Evolutionary conservation across 2,888 invertebrate genomes (phyloP).

Genomic region (Eurois occulta): DNA sequence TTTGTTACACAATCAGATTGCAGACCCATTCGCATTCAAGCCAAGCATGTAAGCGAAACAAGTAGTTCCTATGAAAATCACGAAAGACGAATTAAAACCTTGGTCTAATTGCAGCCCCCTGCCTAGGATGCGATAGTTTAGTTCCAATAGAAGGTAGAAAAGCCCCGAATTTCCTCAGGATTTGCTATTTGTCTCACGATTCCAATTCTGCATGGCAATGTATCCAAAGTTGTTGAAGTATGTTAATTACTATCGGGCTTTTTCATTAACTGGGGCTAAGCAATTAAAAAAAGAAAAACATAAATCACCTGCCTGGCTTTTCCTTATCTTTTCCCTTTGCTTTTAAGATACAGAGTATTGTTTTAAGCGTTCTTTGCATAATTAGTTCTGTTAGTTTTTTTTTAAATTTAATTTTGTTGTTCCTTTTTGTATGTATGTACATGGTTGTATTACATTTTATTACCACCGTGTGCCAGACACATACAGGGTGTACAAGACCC

Average conservation of each 20-base stretch:
- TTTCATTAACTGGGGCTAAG: conserved; percentile 50
- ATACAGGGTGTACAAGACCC: too few relatives aligned
- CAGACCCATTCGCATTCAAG: background rate
- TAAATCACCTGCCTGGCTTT: conserved; percentile 26
- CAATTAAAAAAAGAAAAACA: conserved; percentile 40
- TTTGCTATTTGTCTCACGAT: conserved; percentile 45
- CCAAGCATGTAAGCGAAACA: background rate
- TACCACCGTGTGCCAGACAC: too few relatives aligned
- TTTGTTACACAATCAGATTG: background rate
- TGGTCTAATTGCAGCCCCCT: conserved; percentile 24
- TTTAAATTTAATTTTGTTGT: background rate
- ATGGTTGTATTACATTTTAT: background rate
- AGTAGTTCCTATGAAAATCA: conserved; percentile 23
- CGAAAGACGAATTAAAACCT: conserved; percentile 26
- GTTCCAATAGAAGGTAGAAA: conserved; percentile 21
- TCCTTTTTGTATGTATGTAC: background rate
- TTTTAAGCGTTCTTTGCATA: background rate
- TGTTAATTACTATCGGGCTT: conserved; percentile 54
- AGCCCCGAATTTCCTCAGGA: conserved; percentile 11
- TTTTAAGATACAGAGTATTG: conserved; percentile 1
- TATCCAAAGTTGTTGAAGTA: conserved; percentile 49
- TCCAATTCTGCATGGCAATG: conserved; percentile 38
- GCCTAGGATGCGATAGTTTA: conserved; percentile 37
- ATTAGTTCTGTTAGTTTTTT: background rate
- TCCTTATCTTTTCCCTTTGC: conserved; percentile 29